These are phyloP conservation scores for Cyanistes caeruleus DNA, from an alignment of 2,113 vertebrate genomes.

Conservation along the genomic window DNA sequence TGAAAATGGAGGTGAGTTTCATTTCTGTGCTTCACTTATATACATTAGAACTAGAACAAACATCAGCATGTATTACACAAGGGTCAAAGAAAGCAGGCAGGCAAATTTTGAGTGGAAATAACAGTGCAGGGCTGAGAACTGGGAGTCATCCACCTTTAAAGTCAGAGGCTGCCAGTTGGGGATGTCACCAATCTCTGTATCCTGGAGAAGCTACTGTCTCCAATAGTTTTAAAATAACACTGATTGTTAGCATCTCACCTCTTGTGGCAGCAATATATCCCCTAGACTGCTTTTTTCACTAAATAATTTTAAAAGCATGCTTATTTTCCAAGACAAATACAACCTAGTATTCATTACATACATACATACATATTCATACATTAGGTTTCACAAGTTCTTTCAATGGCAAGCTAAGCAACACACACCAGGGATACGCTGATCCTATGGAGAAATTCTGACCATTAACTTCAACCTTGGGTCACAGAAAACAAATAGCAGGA, in stretches of 20 bases:
- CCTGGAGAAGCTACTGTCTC: not conserved
- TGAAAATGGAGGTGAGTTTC: not conserved
- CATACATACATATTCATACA: not conserved
- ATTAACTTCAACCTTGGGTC: not conserved
- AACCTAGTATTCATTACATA: not conserved
- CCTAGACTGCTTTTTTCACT: not conserved
- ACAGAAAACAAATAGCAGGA: not conserved
- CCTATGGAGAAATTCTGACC: not conserved
- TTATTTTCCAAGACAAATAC: not conserved
- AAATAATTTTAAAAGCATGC: not conserved
- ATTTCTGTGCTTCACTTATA: not conserved
- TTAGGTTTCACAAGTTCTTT: not conserved
- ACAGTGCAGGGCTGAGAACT: not conserved
- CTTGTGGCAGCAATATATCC: not conserved
- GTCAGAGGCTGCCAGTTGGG: not conserved
- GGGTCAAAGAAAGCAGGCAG: not conserved
- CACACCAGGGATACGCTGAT: fast-evolving
- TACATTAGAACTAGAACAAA: not conserved
- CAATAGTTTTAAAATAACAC: not conserved
- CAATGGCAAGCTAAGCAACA: not conserved
- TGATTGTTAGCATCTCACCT: not conserved
- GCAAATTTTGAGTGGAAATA: not conserved
- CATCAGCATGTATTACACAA: not conserved
- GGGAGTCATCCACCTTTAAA: not conserved
- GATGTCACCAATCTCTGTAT: not conserved